A percentile compares a stretch with the other conserved stretches of the same genome.
Conservation (phyloP, 2,797 vertebrate genomes). For the Poeciliopsis gracilis region DNA sequence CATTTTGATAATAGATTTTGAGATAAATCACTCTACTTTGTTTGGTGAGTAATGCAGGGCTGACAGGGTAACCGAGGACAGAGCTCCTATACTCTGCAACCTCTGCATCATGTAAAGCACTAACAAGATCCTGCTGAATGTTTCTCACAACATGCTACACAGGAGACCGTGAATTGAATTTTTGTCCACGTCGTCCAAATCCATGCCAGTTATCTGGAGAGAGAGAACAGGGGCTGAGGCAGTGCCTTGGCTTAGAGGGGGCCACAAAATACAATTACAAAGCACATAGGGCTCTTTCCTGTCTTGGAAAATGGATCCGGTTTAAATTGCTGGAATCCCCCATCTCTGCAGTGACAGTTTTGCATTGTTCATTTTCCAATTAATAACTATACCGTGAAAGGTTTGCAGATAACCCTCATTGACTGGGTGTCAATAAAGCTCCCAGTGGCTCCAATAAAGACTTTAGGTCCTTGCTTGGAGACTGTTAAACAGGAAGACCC, state of each 20-base stretch:
- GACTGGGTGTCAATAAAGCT: slow-evolving; percentile 75
- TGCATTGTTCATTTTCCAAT: slow-evolving; percentile 73
- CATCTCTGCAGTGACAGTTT: slow-evolving; percentile 63
- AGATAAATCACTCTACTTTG: slow-evolving; percentile 65
- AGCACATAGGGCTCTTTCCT: slow-evolving; percentile 36
- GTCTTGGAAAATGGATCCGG: slow-evolving; percentile 49
- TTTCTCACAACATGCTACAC: slow-evolving; percentile 55
- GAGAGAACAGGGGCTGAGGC: slow-evolving; percentile 18
- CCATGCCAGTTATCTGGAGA: slow-evolving; percentile 52
- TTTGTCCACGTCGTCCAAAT: slow-evolving; percentile 53
- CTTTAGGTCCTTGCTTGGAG: slow-evolving; percentile 49
- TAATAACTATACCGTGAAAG: slow-evolving; percentile 73
- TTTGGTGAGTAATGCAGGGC: slow-evolving; percentile 55
- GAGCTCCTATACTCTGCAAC: slow-evolving; percentile 48
- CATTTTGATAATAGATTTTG: slow-evolving; percentile 72
- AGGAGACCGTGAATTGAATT: slow-evolving; percentile 57
- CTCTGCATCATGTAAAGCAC: slow-evolving; percentile 48
- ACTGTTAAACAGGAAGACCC: slow-evolving; percentile 72
- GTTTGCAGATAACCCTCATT: slow-evolving; percentile 67
- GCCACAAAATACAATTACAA: slow-evolving; percentile 49
- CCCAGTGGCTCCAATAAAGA: slow-evolving; percentile 61
- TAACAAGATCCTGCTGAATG: slow-evolving; percentile 58
- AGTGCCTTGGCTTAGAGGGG: slow-evolving; percentile 40
- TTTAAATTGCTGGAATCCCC: slow-evolving; percentile 59
- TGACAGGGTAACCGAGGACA: slow-evolving; percentile 55